Conservation (phyloP, 2,113 vertebrate genomes). For the Istiophorus platypterus region DNA sequence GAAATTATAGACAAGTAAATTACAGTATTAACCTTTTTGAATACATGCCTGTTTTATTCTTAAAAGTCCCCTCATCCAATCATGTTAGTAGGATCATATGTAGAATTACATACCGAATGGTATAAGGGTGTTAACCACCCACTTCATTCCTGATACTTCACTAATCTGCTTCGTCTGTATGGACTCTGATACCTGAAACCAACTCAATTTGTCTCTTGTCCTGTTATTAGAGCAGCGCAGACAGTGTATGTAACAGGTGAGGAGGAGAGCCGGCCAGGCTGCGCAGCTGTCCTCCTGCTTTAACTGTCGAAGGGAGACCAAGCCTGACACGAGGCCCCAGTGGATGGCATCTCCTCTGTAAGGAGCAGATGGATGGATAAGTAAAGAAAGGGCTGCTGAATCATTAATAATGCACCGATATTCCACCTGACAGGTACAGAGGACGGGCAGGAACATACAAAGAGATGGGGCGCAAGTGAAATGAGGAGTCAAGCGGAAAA, state of each 20-base stretch:
- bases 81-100: background rate
- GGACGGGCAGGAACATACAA: background rate
- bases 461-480: conserved; percentile 18
- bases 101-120: background rate
- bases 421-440: conserved; percentile 67
- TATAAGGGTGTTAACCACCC: background rate
- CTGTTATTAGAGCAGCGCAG: conserved; percentile 34
- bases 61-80: background rate
- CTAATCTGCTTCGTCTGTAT: background rate
- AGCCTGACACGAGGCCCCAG: conserved; percentile 43
- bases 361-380: conserved; percentile 43
- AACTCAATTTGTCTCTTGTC: conserved; percentile 31
- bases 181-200: conserved; percentile 51
- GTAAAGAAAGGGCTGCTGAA: conserved; percentile 50
- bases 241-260: conserved; percentile 18
- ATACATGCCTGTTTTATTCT: background rate
- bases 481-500: conserved; percentile 43
- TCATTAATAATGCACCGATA: conserved; percentile 79
- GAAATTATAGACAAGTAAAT: background rate
- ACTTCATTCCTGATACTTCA: conserved; percentile 1
- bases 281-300: conserved; percentile 30
- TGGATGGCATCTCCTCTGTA: conserved; percentile 3
- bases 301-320: conserved; percentile 40
- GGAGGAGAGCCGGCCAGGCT: conserved; percentile 23
- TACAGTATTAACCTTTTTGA: too few species aligned